These are phyloP conservation scores for Cynaeus angustus DNA, from an alignment of 2,888 invertebrate species.

Conservation along the genomic window DNA sequence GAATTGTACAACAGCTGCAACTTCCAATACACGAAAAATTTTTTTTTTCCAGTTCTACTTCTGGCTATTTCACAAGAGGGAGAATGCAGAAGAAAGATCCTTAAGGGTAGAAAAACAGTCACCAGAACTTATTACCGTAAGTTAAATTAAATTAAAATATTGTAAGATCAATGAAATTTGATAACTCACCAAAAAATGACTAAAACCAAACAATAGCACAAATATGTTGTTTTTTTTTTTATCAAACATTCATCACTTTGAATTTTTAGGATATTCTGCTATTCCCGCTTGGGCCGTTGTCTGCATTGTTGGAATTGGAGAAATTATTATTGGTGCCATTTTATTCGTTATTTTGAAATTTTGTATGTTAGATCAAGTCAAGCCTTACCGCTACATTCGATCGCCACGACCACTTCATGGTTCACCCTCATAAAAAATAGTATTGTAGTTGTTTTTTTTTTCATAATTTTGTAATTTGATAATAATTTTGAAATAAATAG, in stretches of 20 bases:
- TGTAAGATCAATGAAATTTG: too few relatives aligned
- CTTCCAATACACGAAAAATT: too few relatives aligned
- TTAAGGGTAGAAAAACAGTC: slow-evolving; percentile 85
- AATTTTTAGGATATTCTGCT: slow-evolving; percentile 76
- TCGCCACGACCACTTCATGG: slow-evolving; percentile 7
- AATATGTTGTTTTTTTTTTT: too few relatives aligned
- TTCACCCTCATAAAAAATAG: neutral
- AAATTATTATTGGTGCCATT: slow-evolving; percentile 80
- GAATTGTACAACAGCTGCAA: too few relatives aligned
- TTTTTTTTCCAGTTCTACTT: slow-evolving; percentile 74
- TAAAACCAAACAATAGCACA: too few relatives aligned
- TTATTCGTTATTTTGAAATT: slow-evolving; percentile 82
- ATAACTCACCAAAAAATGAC: too few relatives aligned
- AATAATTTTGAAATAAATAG: neutral
- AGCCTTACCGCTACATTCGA: slow-evolving; percentile 63
- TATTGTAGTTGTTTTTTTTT: neutral
- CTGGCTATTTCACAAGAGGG: slow-evolving; percentile 79
- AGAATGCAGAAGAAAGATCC: slow-evolving; percentile 85
- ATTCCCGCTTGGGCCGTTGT: slow-evolving; percentile 87
- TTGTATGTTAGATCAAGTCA: slow-evolving; percentile 77
- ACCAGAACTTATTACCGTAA: slow-evolving; percentile 87
- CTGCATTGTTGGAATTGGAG: slow-evolving; percentile 79
- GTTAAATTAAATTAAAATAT: slow-evolving; percentile 65
- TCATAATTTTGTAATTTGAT: neutral
- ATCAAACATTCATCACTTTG: too few relatives aligned